Base-by-base conservation (phyloP, 2,888 invertebrate species). In the Hipparchia semele region DNA sequence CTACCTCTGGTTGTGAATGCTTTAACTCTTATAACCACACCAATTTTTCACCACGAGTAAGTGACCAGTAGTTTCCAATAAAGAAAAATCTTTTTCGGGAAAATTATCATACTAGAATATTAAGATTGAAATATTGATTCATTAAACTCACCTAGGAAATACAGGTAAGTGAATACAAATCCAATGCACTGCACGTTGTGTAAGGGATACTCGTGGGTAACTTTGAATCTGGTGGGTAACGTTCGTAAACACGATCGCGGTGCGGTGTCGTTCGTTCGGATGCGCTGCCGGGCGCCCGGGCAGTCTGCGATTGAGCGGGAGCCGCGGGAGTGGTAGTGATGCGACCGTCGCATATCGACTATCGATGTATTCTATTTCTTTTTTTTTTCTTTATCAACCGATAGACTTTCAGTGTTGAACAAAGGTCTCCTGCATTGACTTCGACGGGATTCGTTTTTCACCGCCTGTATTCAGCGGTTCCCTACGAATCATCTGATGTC, bases 211-310 rank as follows among this genome's bases (percentile, higher is more conserved):
- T 59, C 23, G 33, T 39, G 33, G 33, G 59, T 60, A 65, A 78
- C 76, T 79, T 77, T 75, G 79, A 79, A 75, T 73, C 76, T 71
- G 79, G 39, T 58, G 81, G 82, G 83, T 84, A 82, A 83, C 82
- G 83, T 86, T 88, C 87, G 89, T 87, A 88, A 88, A 91, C 90
- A 89, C 91, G 87, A 85, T 86, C 87, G 90, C 89, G 81, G 82
- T 82, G 80, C 60, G 82, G 87, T 86, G 86, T 92, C 93, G 92
- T 92, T 93, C 93, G 93, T 92, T 93, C 93, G 92, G 85, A 86
- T 84, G 85, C 86, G 90, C 89, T 88, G 92, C 90, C 89, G 89
- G 89, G 88, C 91, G 91, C 89, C 87, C 89, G 92, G 89, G 86
- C 92, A 87, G 89, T 88, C 87, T 72, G 76, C 72, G 70, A 75